phyloP scores from a whole-genome alignment of 1,140 invertebrate species.

The Pseudomyrmex pallidus region DNA sequence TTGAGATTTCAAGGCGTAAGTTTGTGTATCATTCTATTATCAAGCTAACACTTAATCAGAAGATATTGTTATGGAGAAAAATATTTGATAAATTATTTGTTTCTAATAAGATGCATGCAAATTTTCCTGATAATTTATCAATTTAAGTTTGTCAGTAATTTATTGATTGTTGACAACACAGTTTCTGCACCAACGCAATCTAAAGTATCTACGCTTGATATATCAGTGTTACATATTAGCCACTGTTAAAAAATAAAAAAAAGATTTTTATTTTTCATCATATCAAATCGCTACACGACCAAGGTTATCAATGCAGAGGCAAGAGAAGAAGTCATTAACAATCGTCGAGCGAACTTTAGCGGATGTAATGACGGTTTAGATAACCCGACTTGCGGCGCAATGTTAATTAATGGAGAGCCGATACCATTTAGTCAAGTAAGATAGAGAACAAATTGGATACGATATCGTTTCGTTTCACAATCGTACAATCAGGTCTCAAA shows the following conservation, averaged over 20 bases:
- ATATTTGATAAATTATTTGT: too few relatives aligned
- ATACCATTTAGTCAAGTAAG: conserved; percentile 82
- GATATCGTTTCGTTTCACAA: too few relatives aligned
- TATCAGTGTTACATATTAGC: neutral
- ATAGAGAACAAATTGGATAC: neutral
- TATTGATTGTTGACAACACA: conserved; percentile 35
- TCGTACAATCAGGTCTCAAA: too few relatives aligned
- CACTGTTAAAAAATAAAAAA: conserved; percentile 9
- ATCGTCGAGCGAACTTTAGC: conserved; percentile 78
- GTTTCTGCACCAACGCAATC: neutral
- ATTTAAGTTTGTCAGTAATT: conserved; percentile 1
- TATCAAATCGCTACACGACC: conserved; percentile 60
- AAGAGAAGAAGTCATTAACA: conserved; percentile 83
- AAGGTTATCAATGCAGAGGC: conserved; percentile 83
- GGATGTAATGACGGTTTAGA: conserved; percentile 79
- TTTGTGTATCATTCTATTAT: conserved; percentile 29
- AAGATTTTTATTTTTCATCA: neutral
- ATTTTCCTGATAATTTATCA: neutral
- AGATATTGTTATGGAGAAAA: too few relatives aligned
- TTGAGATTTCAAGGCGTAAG: conserved; percentile 80
- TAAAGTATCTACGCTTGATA: conserved; percentile 40
- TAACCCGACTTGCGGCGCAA: conserved; percentile 81
- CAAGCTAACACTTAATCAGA: too few relatives aligned
- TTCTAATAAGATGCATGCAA: neutral
- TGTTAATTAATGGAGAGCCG: conserved; percentile 77